A percentile compares a stretch with the other conserved stretches of the same genome.
Evolutionary conservation across 2,797 vertebrate genomes (phyloP).

Genomic region (Podargus strigoides): DNA sequence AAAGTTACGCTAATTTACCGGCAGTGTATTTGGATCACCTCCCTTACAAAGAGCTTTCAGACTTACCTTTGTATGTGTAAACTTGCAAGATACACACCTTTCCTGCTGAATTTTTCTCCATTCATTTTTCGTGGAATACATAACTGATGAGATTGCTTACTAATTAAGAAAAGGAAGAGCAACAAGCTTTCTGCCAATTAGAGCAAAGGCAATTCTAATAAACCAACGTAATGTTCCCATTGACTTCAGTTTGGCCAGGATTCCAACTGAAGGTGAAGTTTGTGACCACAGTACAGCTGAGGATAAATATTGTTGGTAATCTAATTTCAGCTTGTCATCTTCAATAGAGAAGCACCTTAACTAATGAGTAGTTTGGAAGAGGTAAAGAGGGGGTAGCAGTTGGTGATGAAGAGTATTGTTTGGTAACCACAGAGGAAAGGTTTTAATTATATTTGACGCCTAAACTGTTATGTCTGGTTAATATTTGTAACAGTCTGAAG

Average conservation of each 20-base stretch:
- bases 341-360: background rate
- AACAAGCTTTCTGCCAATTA: background rate
- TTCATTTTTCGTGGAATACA: background rate
- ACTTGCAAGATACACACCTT: background rate
- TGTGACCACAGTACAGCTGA: background rate
- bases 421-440: background rate
- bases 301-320: background rate
- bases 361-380: background rate
- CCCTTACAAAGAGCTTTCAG: background rate
- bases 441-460: constrained; percentile 17
- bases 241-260: background rate
- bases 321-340: background rate
- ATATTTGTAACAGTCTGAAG: background rate
- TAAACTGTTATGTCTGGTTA: background rate
- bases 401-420: background rate
- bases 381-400: background rate
- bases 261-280: background rate
- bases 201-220: background rate
- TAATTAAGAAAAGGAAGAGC: background rate
- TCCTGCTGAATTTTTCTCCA: background rate
- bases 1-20: background rate
- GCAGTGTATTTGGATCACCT: background rate
- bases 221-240: background rate
- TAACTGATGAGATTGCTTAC: background rate
- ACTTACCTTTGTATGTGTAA: background rate